Conservation (phyloP, 2,888 invertebrate species). For the Conomelus anceps region DNA sequence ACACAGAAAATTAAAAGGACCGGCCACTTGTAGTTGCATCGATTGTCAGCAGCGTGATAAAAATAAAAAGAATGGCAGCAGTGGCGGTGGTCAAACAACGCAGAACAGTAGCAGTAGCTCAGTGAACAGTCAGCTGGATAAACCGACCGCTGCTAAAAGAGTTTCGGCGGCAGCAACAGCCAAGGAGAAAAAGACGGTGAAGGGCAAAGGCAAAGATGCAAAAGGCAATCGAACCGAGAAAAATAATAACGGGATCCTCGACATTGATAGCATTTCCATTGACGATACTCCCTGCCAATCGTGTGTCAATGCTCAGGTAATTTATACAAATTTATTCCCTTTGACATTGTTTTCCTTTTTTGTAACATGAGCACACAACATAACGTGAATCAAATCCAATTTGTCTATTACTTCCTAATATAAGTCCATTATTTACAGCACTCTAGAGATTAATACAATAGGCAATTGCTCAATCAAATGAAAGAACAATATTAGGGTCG, state of each 20-base stretch:
- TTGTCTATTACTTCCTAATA: too few relatives aligned
- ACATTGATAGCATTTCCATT: background rate
- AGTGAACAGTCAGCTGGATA: conserved; percentile 6
- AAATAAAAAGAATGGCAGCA: conserved; percentile 31
- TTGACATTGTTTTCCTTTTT: background rate
- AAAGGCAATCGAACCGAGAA: background rate
- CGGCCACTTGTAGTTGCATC: conserved; percentile 40
- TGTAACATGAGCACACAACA: too few relatives aligned
- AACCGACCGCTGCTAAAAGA: too few relatives aligned
- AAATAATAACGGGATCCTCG: background rate
- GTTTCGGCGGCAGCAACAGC: conserved; percentile 33
- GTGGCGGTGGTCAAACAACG: background rate
- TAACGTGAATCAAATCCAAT: too few relatives aligned
- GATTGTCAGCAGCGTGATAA: conserved; percentile 37
- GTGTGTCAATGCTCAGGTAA: conserved; percentile 25
- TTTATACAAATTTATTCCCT: background rate
- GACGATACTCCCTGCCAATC: conserved; percentile 23
- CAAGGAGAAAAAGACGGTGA: conserved; percentile 36
- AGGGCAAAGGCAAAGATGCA: conserved; percentile 22
- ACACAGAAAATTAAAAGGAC: conserved; percentile 41
- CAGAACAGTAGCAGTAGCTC: background rate
- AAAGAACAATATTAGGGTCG: too few relatives aligned
- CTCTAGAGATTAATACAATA: too few relatives aligned
- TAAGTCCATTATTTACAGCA: too few relatives aligned
- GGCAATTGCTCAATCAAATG: too few relatives aligned